phyloP scores from a whole-genome alignment of 2,113 vertebrate species.

The Myrmophylax atrothorax region DNA sequence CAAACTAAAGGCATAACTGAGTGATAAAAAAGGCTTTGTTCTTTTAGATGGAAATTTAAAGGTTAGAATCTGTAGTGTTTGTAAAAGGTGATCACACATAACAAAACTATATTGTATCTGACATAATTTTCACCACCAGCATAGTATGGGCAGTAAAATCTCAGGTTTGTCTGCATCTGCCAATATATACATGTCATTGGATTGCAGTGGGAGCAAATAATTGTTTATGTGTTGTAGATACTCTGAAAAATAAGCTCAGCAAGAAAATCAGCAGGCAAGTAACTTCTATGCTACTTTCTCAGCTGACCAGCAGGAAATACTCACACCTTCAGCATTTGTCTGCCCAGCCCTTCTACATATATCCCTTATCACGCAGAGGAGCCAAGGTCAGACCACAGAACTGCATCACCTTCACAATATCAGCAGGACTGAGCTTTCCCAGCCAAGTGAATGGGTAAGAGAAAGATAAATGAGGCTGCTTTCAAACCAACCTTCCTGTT shows the following conservation, averaged over 20 bases:
- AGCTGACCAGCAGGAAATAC: background rate
- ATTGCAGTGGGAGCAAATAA: background rate
- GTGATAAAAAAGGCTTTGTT: background rate
- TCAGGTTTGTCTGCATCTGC: background rate
- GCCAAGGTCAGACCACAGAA: conserved; percentile 28
- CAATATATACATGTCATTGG: background rate
- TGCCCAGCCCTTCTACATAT: background rate
- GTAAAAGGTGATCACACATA: background rate
- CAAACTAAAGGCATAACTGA: background rate
- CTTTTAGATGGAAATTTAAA: background rate
- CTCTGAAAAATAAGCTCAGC: background rate
- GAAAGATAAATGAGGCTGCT: conserved; percentile 41
- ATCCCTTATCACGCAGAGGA: background rate
- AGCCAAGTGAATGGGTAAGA: background rate
- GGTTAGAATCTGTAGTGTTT: background rate
- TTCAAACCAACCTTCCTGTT: background rate
- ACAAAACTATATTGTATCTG: background rate
- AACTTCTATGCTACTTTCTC: background rate
- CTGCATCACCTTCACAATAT: background rate
- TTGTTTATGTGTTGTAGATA: background rate
- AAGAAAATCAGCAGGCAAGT: background rate
- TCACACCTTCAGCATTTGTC: background rate
- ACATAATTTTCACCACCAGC: background rate
- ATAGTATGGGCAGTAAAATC: background rate
- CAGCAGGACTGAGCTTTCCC: background rate